Evolutionary conservation across 2,113 vertebrate genomes (phyloP).

Genomic region (Lucifuga dentata): DNA sequence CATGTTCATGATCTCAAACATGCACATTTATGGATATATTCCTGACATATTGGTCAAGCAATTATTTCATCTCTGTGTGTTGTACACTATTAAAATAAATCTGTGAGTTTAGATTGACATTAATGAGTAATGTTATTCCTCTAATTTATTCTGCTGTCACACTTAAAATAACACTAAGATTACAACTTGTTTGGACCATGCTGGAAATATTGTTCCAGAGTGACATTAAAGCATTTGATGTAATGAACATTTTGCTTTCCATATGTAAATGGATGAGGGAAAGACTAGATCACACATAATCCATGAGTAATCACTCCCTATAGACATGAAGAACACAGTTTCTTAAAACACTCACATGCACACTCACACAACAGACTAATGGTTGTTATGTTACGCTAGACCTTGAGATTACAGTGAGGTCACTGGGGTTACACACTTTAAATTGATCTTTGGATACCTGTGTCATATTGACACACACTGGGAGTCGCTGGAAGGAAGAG

Average conservation of each 20-base stretch:
- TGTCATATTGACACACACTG: neutral
- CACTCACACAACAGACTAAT: neutral
- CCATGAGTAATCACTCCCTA: too few species aligned
- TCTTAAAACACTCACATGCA: neutral
- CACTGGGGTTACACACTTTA: constrained; percentile 3
- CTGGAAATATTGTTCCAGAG: neutral
- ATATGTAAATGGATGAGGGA: too few species aligned
- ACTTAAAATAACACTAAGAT: neutral
- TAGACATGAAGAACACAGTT: too few species aligned
- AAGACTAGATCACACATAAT: too few species aligned
- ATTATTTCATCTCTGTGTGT: neutral
- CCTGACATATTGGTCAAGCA: neutral
- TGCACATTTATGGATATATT: neutral
- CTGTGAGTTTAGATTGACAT: neutral
- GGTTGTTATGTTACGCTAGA: constrained; percentile 4
- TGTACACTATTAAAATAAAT: neutral
- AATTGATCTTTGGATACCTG: constrained; percentile 18
- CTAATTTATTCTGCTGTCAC: neutral
- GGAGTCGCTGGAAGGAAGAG: neutral
- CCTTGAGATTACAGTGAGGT: neutral
- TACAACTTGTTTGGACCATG: neutral
- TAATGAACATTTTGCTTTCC: too few species aligned
- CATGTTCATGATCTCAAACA: neutral
- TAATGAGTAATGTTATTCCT: too few species aligned
- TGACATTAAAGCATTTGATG: neutral